Percentiles rank a stretch among this genome's conserved stretches.
phyloP scores from a whole-genome alignment of 2,113 vertebrate species.

The Phalacrocorax pelagicus region DNA sequence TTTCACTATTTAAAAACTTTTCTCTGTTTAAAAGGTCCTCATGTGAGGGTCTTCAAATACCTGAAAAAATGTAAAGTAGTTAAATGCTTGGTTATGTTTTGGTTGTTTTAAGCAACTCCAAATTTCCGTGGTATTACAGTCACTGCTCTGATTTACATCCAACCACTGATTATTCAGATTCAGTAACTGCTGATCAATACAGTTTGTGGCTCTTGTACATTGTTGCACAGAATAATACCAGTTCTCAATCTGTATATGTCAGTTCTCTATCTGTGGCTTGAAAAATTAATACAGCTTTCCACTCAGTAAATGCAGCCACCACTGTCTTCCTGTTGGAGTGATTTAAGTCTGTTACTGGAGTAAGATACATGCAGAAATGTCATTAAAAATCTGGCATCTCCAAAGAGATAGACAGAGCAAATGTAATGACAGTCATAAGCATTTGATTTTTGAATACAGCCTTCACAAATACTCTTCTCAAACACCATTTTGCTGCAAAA shows the following conservation, averaged over 20 bases:
- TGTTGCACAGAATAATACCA: background rate
- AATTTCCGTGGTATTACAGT: background rate
- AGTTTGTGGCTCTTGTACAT: background rate
- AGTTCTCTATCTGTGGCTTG: background rate
- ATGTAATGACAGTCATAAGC: background rate
- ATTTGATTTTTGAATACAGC: background rate
- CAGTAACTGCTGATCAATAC: background rate
- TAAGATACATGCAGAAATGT: background rate
- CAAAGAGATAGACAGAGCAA: background rate
- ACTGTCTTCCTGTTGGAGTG: background rate
- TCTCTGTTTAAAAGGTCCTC: background rate
- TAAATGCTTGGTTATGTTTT: background rate
- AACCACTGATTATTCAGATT: background rate
- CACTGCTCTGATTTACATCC: background rate
- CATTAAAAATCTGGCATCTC: background rate
- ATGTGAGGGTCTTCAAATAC: background rate
- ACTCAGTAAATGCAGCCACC: background rate
- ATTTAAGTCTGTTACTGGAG: background rate
- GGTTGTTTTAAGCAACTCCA: background rate
- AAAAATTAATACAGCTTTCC: background rate
- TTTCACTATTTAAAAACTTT: background rate
- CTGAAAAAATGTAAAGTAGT: background rate
- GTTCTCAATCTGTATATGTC: background rate
- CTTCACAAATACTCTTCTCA: background rate
- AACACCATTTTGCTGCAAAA: background rate